A percentile compares a stretch with the other conserved stretches of the same genome.
Evolutionary conservation across 2,888 invertebrate species (phyloP).

Genomic region (Agonopterix alstromeriana): DNA sequence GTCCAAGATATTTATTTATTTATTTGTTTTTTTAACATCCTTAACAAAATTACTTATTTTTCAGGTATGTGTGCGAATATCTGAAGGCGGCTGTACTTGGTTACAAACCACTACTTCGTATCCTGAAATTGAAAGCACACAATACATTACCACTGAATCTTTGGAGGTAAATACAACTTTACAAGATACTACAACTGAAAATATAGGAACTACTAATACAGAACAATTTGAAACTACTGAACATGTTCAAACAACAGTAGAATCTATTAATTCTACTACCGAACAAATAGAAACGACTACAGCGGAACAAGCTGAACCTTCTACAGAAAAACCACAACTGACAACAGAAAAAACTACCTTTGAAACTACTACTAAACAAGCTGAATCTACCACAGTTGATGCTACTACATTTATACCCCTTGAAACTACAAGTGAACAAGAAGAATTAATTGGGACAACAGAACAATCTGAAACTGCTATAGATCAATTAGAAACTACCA

Average conservation of each 20-base stretch:
- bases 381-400: too few species aligned
- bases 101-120: neutral
- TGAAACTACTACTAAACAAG: too few species aligned
- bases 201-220: neutral
- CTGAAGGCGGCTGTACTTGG: constrained; percentile 18
- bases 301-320: neutral
- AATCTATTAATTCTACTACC: neutral
- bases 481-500: neutral
- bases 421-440: too few species aligned
- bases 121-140: neutral
- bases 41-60: neutral
- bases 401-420: too few species aligned
- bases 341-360: neutral
- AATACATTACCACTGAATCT: neutral
- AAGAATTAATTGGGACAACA: neutral
- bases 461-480: neutral
- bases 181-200: neutral
- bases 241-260: neutral
- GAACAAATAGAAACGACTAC: neutral
- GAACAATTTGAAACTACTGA: neutral
- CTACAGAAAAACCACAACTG: neutral
- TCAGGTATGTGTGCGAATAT: constrained; percentile 17
- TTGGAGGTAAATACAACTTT: neutral
- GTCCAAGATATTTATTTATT: too few species aligned
- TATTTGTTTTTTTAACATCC: neutral